Base-by-base conservation (phyloP, 2,888 invertebrate genomes). In the Plagodis dolabraria region DNA sequence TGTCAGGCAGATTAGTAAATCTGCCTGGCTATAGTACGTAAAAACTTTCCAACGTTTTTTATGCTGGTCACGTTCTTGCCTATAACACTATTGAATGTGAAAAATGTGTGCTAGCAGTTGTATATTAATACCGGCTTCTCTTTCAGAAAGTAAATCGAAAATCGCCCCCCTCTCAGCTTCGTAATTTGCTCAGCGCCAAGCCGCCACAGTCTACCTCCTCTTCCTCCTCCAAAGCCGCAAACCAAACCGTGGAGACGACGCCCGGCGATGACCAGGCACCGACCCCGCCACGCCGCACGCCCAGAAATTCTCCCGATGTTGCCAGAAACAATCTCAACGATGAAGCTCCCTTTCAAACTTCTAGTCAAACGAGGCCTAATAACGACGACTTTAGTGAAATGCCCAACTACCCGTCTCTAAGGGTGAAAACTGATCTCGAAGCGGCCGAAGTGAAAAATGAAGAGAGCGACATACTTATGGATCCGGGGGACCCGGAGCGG, bases 311-410 rank as follows among this genome's bases (percentile, higher is more conserved):
- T 91, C 92, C 92, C 87, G 92, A 92, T 79, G 89, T 87, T 89
- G 90, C 92, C 91, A 90, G 91, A 90, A 92, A 91, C 85, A 92
- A 91, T 92, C 89, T 92, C 91, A 90, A 85, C 80, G 92, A 92
- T 83, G 92, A 92, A 85, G 87, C 90, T 89, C 85, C 91, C 78
- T 87, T 89, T 81, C 92, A 92, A 92, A 89, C 89, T 88, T 92
- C 92, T 92, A 92, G 92, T 92, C 92, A 92, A 90, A 91, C 80
- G 89, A 92, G 92, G 92, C 92, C 92, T 92, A 92, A 92, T 89
- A 92, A 89, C 83, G 92, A 92, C 82, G 92, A 92, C 86, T 92
- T 84, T 87, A 92, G 87, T 85, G 92, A 92, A 89, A 85, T 85
- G 65, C 82, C 86, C 83, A 90, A 85, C 78, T 92, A 89, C 82